Evolutionary conservation across 2,113 vertebrate genomes (phyloP).

Genomic region (Emydura subglobosa): DNA sequence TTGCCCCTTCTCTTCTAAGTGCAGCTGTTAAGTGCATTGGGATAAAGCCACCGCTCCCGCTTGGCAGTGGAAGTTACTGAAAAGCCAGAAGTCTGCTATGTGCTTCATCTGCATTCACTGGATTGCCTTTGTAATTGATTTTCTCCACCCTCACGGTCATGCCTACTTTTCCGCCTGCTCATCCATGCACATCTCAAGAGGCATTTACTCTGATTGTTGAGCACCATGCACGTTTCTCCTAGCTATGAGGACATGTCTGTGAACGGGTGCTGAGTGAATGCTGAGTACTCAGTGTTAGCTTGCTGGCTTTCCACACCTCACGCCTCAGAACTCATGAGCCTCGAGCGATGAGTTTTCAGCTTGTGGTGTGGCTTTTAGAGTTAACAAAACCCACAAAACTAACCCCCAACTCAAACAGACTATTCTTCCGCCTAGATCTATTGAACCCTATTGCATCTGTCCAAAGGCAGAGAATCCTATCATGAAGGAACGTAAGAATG

Average conservation of each 20-base stretch:
- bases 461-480: background rate
- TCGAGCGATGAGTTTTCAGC: background rate
- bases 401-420: background rate
- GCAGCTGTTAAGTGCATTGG: background rate
- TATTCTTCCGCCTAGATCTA: background rate
- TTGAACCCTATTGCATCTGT: background rate
- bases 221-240: background rate
- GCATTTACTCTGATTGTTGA: constrained; percentile 13
- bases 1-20: background rate
- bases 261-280: constrained; percentile 24
- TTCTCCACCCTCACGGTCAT: constrained; percentile 31
- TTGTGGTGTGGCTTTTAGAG: background rate
- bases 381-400: background rate
- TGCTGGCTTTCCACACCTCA: background rate
- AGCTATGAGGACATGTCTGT: constrained; percentile 1
- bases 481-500: background rate
- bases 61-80: background rate
- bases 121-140: constrained; percentile 48
- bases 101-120: constrained; percentile 66
- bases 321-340: background rate
- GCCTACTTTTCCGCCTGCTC: constrained; percentile 45
- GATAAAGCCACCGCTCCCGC: background rate
- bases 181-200: constrained; percentile 25
- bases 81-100: constrained; percentile 34
- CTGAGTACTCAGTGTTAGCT: background rate